Conservation (phyloP, 2,797 vertebrate species). For the Tinamus major region DNA sequence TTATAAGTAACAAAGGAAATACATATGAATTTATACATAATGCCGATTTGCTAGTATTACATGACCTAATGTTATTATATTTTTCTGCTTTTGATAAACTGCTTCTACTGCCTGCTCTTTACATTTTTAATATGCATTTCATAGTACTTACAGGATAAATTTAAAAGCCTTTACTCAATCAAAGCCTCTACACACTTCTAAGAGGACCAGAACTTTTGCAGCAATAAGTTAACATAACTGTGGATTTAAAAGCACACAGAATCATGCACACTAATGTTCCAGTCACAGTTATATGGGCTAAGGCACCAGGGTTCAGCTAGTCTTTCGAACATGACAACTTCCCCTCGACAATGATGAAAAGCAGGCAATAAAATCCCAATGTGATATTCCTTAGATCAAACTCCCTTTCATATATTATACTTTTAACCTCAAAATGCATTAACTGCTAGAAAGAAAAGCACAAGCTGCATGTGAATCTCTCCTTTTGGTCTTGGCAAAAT, state of each 20-base stretch:
- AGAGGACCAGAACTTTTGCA: neutral
- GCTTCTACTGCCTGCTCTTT: neutral
- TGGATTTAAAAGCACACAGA: neutral
- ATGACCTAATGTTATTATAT: neutral
- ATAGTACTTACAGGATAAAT: neutral
- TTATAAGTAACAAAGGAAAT: neutral
- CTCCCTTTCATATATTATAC: neutral
- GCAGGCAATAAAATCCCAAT: neutral
- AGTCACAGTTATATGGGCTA: neutral
- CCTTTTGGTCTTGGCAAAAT: neutral
- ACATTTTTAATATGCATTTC: neutral
- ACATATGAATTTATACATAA: neutral
- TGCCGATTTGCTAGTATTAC: neutral
- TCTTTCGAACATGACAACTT: neutral
- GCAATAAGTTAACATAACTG: neutral
- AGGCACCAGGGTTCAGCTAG: neutral
- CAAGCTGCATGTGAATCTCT: neutral
- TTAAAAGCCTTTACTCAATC: neutral
- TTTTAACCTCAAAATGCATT: neutral
- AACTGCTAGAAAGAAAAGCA: neutral
- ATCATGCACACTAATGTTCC: neutral
- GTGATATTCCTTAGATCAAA: neutral
- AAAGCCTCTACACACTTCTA: neutral
- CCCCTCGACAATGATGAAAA: neutral
- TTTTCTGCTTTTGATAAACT: neutral